Percentiles rank a stretch among this genome's conserved stretches.
Conservation (phyloP, 2,888 invertebrate species). For the Netelia fuscicornis region DNA sequence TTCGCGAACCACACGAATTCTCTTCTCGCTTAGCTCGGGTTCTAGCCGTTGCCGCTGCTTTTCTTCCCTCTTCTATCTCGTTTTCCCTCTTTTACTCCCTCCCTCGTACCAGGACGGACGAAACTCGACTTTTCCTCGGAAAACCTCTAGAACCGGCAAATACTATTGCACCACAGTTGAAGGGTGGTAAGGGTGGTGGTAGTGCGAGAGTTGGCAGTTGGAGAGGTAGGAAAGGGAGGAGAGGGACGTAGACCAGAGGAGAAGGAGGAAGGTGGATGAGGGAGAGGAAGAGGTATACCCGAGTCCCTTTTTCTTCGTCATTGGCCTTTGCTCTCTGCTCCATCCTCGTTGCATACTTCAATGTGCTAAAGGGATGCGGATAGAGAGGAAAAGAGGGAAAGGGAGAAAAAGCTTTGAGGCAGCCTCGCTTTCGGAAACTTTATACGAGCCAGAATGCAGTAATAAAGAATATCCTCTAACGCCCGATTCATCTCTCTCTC, state of each 20-base stretch:
- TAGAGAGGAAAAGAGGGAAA: conserved; percentile 26
- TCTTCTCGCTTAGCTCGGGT: conserved; percentile 57
- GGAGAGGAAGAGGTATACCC: not conserved
- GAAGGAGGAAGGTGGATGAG: not conserved
- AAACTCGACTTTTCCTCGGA: conserved; percentile 60
- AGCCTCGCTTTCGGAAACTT: conserved; percentile 67
- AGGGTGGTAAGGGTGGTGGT: not conserved
- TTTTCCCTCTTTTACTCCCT: conserved; percentile 42
- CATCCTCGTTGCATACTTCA: conserved; percentile 46
- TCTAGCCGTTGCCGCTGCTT: conserved; percentile 38
- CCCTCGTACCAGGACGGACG: conserved; percentile 1
- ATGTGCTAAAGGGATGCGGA: conserved; percentile 24
- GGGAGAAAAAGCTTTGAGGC: conserved; percentile 51
- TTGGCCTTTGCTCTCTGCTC: conserved; percentile 52
- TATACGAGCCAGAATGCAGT: conserved; percentile 64
- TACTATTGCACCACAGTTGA: conserved; percentile 46
- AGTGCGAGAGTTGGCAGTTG: no score
- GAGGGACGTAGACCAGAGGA: not conserved
- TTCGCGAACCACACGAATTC: conserved; percentile 64
- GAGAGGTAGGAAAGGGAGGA: no score
- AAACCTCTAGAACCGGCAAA: conserved; percentile 59
- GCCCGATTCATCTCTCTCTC: conserved; percentile 33
- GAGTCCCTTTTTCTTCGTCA: conserved; percentile 52
- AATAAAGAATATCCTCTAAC: conserved; percentile 67
- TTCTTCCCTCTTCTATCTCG: conserved; percentile 49